A percentile compares a stretch with the other conserved stretches of the same genome.
phyloP scores from a whole-genome alignment of 2,888 invertebrate species.

The Zaprionus bogoriensis region DNA sequence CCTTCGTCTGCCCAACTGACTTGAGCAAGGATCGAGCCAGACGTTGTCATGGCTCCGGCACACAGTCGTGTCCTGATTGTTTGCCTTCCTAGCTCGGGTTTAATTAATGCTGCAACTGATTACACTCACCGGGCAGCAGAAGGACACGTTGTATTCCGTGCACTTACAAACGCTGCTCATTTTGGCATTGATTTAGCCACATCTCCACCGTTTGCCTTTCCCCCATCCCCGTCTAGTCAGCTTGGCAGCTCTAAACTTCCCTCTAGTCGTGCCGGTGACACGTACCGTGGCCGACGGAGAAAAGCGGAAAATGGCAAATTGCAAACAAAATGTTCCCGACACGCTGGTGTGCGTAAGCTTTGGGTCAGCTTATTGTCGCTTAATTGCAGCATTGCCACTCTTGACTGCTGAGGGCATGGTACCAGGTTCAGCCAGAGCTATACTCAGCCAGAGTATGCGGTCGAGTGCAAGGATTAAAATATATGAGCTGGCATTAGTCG shows the following conservation, averaged over 20 bases:
- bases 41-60: slow-evolving; percentile 28
- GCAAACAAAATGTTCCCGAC: slow-evolving; percentile 29
- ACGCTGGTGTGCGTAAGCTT: slow-evolving; percentile 36
- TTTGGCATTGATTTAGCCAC: slow-evolving; percentile 67
- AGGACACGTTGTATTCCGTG: slow-evolving; percentile 17
- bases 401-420: slow-evolving; percentile 25
- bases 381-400: slow-evolving; percentile 68
- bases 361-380: slow-evolving; percentile 67
- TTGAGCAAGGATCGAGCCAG: slow-evolving; percentile 31
- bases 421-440: slow-evolving; percentile 43
- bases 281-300: slow-evolving; percentile 22
- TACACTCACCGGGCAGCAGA: slow-evolving; percentile 37
- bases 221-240: too few relatives aligned
- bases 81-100: slow-evolving; percentile 42
- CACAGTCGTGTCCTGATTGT: slow-evolving; percentile 40
- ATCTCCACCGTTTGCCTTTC: background rate
- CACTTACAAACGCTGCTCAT: slow-evolving; percentile 50
- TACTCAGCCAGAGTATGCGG: slow-evolving; percentile 4
- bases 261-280: slow-evolving; percentile 11
- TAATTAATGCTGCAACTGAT: slow-evolving; percentile 71
- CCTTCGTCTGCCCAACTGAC: slow-evolving; percentile 3
- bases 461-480: slow-evolving; percentile 39
- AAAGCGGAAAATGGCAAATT: slow-evolving; percentile 42
- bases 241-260: background rate
- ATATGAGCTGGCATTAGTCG: background rate